Conservation (phyloP, 53 echinoderm and acorn worm genomes). For the Henricia sp. region DNA sequence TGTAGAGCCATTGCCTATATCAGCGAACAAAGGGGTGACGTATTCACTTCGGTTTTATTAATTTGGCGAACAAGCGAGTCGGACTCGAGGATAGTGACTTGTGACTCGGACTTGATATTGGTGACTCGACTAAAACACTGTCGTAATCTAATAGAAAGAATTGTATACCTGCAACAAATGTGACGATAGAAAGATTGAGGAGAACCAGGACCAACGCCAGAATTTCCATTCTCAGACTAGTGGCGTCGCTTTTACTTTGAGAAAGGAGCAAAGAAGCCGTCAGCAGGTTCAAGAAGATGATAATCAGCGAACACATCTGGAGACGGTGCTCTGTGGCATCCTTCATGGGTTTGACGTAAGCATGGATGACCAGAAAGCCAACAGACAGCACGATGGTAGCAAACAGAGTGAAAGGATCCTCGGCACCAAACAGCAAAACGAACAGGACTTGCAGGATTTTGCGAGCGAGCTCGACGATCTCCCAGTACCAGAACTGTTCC, state of each 20-base stretch:
- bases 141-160: too few relatives aligned
- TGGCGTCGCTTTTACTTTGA: background rate
- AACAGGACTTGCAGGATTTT: slow-evolving; percentile 45
- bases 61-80: too few relatives aligned
- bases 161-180: slow-evolving; percentile 22
- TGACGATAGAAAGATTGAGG: slow-evolving; percentile 25
- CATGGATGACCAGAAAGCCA: slow-evolving; percentile 59
- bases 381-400: slow-evolving; percentile 60
- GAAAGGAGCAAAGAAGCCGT: slow-evolving; percentile 46
- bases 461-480: slow-evolving; percentile 49
- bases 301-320: slow-evolving; percentile 57
- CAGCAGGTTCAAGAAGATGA: slow-evolving; percentile 64
- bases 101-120: too few relatives aligned
- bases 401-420: slow-evolving; percentile 50
- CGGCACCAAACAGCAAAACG: slow-evolving; percentile 41
- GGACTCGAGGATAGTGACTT: too few relatives aligned
- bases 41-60: too few relatives aligned
- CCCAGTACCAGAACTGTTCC: slow-evolving; percentile 62
- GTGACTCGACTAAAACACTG: too few relatives aligned
- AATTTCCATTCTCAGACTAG: background rate
- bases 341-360: slow-evolving; percentile 66
- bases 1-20: too few relatives aligned
- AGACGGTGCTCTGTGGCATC: slow-evolving; percentile 57
- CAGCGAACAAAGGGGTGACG: too few relatives aligned
- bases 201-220: slow-evolving; percentile 11